Conservation (phyloP, 2,113 vertebrate genomes). For the Pseudonaja textilis region DNA sequence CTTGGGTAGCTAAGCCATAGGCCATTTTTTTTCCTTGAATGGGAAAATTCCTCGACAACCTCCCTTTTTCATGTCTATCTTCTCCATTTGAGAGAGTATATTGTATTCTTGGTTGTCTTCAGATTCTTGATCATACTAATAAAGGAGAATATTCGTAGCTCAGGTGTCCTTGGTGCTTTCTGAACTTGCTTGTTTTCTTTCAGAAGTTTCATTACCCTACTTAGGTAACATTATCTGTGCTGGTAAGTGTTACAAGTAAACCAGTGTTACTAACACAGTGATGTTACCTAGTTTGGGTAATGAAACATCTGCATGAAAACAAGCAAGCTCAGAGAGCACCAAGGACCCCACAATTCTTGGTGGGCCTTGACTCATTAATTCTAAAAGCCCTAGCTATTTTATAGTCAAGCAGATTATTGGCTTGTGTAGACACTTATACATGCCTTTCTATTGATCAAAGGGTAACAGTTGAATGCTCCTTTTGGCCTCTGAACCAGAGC, state of each 20-base stretch:
- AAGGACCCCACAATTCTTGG: neutral
- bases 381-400: neutral
- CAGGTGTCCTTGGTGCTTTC: neutral
- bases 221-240: too few relatives aligned
- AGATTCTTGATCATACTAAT: neutral
- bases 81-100: neutral
- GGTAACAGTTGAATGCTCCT: neutral
- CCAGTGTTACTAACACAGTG: too few relatives aligned
- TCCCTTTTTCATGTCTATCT: neutral
- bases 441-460: neutral
- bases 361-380: neutral
- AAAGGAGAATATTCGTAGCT: neutral
- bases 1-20: neutral
- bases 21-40: neutral
- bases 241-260: too few relatives aligned
- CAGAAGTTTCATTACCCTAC: too few relatives aligned
- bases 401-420: neutral
- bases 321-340: too few relatives aligned
- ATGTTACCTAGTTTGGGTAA: too few relatives aligned
- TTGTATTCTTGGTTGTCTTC: neutral
- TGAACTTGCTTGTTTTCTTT: neutral
- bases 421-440: neutral
- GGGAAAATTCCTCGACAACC: neutral
- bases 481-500: neutral
- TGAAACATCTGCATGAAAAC: too few relatives aligned